Evolutionary conservation across 2,797 vertebrate genomes (phyloP), one percentile per base, ranked within the genome.

Genomic region (Gallinago solitaria): DNA sequence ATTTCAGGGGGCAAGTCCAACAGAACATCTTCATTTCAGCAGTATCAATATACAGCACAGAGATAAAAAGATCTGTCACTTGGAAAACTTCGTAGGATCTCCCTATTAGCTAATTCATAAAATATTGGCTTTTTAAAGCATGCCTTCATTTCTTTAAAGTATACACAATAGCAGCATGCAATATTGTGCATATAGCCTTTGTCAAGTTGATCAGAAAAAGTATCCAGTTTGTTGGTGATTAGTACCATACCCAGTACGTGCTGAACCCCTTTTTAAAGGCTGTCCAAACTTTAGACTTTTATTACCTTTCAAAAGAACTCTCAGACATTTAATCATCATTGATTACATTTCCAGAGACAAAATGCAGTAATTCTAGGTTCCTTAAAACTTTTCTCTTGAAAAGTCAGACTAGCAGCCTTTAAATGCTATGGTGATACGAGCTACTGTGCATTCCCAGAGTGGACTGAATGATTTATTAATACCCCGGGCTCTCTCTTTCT

Each of bases 391-490:
- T 64, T 64, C 75, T 73, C 54, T 33, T n/a, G 43, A n/a, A n/a
- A 90, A 89, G 41, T 61, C 41, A 70, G 50, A 41, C 60, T 16
- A 16, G 5, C 28, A 35, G 48, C 37, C 37, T 83, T 92, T 83
- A 16, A 90, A 50, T 47, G 35, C 24, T 16, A 11, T 9, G 50
- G 60, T 50, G 59, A 53, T 25, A 74, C 15, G 79, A 85, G 74
- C 45, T 69, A n/a, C 78, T n/a, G 18, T 16, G 32, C 24, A n/a
- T 35, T 86, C 45, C 78, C 50, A 92, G 35, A 37, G 53, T 7
- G 17, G 30, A 63, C 53, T 33, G 35, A 83, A 87, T 83, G 83
- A 93, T 92, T 94, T 95, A 91, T 93, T 93, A 75, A 83, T 32
- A 83, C 71, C 35, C 67, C 80, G 74, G 83, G 77, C 83, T 83